Percentiles rank a stretch among this genome's conserved stretches.
Conservation (phyloP, 35 echinoderm and acorn worm genomes). For the Nesometra sesokonis region DNA sequence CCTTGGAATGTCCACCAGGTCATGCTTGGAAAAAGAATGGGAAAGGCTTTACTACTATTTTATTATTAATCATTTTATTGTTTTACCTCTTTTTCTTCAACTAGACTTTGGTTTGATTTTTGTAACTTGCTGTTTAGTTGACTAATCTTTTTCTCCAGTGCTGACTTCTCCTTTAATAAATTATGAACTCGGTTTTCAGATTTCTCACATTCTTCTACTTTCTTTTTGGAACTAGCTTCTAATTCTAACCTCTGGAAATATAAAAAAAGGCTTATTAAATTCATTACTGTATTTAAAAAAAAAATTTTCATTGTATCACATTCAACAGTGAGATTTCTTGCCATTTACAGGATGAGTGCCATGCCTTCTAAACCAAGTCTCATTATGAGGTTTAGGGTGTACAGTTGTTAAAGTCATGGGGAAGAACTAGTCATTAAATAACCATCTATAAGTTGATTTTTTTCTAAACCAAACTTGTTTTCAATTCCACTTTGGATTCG, state of each 20-base stretch:
- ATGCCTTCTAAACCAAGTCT: too few species aligned
- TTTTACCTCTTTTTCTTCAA: conserved; percentile 76
- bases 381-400: too few species aligned
- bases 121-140: conserved; percentile 49
- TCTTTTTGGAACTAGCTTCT: conserved; percentile 65
- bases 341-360: not conserved
- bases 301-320: not conserved
- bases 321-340: too few species aligned
- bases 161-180: conserved; percentile 48
- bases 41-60: not conserved
- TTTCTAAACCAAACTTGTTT: too few species aligned
- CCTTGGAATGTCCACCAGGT: too few species aligned
- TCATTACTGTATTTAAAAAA: too few species aligned
- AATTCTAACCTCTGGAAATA: conserved; percentile 64
- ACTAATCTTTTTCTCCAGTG: conserved; percentile 50
- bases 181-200: conserved; percentile 53
- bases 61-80: not conserved
- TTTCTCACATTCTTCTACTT: conserved; percentile 64
- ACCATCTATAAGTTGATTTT: too few species aligned
- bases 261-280: too few species aligned
- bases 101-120: conserved; percentile 30
- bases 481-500: too few species aligned
- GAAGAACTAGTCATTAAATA: not conserved
- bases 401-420: not conserved
- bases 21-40: not conserved